Conservation (phyloP, 2,113 vertebrate genomes). For the Pteronura brasiliensis region DNA sequence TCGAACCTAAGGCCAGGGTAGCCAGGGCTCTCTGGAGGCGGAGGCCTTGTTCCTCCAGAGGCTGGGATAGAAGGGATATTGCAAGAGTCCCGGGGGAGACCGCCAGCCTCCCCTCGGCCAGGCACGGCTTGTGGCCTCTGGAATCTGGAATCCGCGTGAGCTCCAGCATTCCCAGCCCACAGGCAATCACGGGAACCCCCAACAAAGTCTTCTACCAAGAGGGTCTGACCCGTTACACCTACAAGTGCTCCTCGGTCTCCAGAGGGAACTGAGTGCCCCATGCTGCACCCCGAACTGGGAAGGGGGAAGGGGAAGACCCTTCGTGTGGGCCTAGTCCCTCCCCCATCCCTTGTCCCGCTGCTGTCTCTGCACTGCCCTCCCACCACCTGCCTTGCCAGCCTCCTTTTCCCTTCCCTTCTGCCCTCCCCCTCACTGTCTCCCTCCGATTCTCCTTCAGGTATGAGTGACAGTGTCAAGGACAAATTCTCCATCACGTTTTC, state of each 20-base stretch:
- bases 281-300: neutral
- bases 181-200: neutral
- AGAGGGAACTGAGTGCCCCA: neutral
- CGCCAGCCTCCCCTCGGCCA: neutral
- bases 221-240: neutral
- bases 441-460: slow-evolving; percentile 80
- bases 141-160: neutral
- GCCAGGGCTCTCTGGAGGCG: neutral
- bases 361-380: neutral
- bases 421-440: neutral
- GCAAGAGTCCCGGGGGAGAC: fast-evolving
- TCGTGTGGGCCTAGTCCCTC: neutral
- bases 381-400: neutral
- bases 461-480: slow-evolving; percentile 94
- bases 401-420: too few species aligned
- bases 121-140: neutral
- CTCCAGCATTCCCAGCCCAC: neutral
- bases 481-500: slow-evolving; percentile 96
- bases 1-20: neutral
- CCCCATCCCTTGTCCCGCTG: neutral
- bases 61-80: neutral
- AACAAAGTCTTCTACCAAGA: neutral
- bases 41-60: neutral
- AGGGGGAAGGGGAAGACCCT: neutral
- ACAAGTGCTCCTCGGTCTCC: neutral